A percentile compares a stretch with the other conserved stretches of the same genome.
phyloP scores from a whole-genome alignment of 2,113 vertebrate genomes.

The Phrynocephalus versicolor region DNA sequence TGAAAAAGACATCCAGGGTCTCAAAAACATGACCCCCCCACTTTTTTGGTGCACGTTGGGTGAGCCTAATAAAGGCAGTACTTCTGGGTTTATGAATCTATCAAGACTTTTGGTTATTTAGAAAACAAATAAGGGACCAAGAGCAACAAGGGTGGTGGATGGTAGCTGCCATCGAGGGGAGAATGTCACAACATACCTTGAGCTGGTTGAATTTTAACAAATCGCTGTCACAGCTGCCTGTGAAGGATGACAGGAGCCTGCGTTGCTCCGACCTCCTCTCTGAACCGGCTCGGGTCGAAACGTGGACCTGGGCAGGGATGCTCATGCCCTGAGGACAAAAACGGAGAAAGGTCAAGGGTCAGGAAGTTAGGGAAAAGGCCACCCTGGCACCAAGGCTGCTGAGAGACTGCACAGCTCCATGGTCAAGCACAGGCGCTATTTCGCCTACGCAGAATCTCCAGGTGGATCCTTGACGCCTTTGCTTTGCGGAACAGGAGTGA shows the following conservation, averaged over 20 bases:
- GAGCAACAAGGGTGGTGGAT: not conserved
- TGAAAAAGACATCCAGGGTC: no score
- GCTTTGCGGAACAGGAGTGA: not conserved
- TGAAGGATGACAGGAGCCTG: constrained; percentile 91
- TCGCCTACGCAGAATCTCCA: no score
- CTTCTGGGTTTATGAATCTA: no score
- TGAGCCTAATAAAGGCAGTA: no score
- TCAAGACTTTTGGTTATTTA: not conserved
- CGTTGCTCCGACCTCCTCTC: constrained; percentile 95
- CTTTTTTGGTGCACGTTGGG: not conserved
- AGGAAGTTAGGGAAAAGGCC: not conserved
- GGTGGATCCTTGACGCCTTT: not conserved
- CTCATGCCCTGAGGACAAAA: constrained; percentile 86
- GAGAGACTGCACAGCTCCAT: not conserved
- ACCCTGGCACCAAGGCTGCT: constrained; percentile 20
- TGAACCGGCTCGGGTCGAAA: constrained; percentile 91
- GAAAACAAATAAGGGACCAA: not conserved
- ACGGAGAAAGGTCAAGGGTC: not conserved
- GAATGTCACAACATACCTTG: constrained; percentile 78
- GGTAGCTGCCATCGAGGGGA: not conserved
- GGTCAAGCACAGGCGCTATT: not conserved
- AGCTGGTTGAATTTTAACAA: constrained; percentile 99
- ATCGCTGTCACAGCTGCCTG: constrained; percentile 93
- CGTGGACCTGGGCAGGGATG: constrained; percentile 94
- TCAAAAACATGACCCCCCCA: not conserved